Evolutionary conservation across 2,113 vertebrate genomes (phyloP).

Genomic region (Mastomys natalensis): DNA sequence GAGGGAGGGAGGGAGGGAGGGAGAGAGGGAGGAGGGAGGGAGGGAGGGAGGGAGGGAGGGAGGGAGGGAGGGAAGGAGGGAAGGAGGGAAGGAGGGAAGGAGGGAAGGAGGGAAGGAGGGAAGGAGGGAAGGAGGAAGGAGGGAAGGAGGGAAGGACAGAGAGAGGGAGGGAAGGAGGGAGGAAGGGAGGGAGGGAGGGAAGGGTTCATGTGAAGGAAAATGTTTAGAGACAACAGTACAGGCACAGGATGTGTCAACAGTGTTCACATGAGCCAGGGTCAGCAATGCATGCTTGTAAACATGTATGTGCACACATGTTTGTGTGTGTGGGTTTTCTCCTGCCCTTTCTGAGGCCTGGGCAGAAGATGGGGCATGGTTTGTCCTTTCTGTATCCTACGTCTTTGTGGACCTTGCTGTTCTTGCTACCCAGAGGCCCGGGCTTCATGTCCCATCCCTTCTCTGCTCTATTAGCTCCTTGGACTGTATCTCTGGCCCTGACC

Average conservation of each 20-base stretch:
- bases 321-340: background rate
- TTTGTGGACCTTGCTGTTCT: no score
- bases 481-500: fast-evolving
- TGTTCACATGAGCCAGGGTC: no score
- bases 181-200: fast-evolving
- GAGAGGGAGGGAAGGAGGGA: no score
- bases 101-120: background rate
- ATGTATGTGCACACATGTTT: no score
- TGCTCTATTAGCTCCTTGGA: no score
- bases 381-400: background rate
- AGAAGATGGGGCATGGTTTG: background rate
- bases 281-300: background rate
- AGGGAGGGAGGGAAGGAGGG: no score
- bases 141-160: no score
- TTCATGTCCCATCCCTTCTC: background rate
- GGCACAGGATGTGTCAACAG: no score
- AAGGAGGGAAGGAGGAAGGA: background rate
- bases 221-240: background rate
- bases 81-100: background rate
- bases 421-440: background rate
- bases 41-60: no score
- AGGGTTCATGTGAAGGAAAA: background rate
- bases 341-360: background rate
- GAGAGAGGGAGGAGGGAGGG: fast-evolving
- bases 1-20: background rate